Percentiles rank a stretch among this genome's conserved stretches.
These are phyloP conservation scores for Schrankia costaestrigalis DNA, from an alignment of 2,888 invertebrate species.

Conservation along the genomic window DNA sequence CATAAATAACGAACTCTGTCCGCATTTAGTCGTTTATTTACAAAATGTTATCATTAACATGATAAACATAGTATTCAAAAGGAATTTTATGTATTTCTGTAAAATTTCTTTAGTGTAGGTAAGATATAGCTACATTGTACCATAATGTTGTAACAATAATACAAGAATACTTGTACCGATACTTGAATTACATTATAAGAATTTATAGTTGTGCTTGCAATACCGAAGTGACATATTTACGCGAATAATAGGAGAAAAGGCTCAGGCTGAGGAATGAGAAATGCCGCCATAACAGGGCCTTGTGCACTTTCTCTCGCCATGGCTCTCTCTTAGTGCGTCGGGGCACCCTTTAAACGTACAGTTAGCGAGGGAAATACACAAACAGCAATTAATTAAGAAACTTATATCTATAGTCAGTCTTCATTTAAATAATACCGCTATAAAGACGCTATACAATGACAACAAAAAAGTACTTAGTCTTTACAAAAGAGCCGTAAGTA, in stretches of 20 bases:
- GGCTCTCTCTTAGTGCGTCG: slow-evolving; percentile 44
- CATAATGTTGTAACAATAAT: too few relatives aligned
- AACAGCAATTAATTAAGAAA: slow-evolving; percentile 19
- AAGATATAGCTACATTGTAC: too few relatives aligned
- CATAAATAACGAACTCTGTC: too few relatives aligned
- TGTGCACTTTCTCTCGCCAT: slow-evolving; percentile 62
- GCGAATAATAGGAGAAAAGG: slow-evolving; percentile 64
- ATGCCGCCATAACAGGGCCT: slow-evolving; percentile 71
- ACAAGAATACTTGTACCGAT: slow-evolving; percentile 8
- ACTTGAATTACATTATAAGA: slow-evolving; percentile 27
- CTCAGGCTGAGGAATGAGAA: slow-evolving; percentile 62
- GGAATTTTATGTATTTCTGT: too few relatives aligned
- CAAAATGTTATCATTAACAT: too few relatives aligned
- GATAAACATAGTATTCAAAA: too few relatives aligned
- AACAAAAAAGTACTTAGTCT: slow-evolving; percentile 1
- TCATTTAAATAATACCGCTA: slow-evolving; percentile 3
- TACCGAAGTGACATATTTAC: slow-evolving; percentile 53
- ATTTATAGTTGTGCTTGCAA: slow-evolving; percentile 39
- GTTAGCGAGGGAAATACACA: slow-evolving; percentile 30
- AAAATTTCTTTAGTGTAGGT: too few relatives aligned
- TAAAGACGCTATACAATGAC: slow-evolving; percentile 1
- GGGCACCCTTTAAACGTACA: slow-evolving; percentile 42
- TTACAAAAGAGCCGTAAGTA: slow-evolving; percentile 1
- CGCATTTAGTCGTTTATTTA: too few relatives aligned
- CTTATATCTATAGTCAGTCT: not conserved